A percentile compares a stretch with the other conserved stretches of the same genome.
Conservation (phyloP, 2,113 vertebrate genomes). For the Atherinomorus stipes region DNA sequence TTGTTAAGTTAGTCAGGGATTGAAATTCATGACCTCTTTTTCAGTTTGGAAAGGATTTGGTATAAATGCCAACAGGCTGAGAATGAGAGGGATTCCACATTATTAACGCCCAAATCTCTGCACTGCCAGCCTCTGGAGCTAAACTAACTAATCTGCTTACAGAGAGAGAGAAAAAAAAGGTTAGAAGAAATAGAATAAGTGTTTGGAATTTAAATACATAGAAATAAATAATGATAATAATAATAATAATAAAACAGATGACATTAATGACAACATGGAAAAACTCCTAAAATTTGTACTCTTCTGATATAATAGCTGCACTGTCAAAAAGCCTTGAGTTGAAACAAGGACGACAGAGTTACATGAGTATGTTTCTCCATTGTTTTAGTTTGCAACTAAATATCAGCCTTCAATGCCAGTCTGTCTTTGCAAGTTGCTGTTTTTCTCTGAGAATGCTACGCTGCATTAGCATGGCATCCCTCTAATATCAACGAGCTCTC, state of each 20-base stretch:
- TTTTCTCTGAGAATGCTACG: conserved; percentile 3
- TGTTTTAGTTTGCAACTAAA: conserved; percentile 5
- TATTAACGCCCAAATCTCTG: conserved; percentile 19
- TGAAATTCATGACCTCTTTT: neutral
- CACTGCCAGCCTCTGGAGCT: conserved; percentile 6
- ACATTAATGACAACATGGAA: no score
- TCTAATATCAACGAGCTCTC: neutral
- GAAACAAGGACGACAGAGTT: conserved; percentile 34
- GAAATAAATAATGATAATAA: no score
- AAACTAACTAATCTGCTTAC: conserved; percentile 38
- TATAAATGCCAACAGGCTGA: neutral
- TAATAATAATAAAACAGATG: no score
- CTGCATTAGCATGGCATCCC: neutral
- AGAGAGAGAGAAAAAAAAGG: conserved; percentile 14
- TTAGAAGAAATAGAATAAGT: neutral
- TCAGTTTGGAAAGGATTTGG: neutral
- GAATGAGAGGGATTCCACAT: conserved; percentile 17
- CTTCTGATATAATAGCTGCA: no score
- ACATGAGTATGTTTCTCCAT: conserved; percentile 25
- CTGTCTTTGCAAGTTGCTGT: neutral
- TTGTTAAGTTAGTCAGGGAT: neutral
- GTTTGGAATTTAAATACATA: no score
- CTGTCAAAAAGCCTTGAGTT: conserved; percentile 14
- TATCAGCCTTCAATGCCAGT: neutral
- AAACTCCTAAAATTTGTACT: no score